Evolutionary conservation across 1,140 invertebrate species (phyloP).

Genomic region (Cyclargus thomasi): DNA sequence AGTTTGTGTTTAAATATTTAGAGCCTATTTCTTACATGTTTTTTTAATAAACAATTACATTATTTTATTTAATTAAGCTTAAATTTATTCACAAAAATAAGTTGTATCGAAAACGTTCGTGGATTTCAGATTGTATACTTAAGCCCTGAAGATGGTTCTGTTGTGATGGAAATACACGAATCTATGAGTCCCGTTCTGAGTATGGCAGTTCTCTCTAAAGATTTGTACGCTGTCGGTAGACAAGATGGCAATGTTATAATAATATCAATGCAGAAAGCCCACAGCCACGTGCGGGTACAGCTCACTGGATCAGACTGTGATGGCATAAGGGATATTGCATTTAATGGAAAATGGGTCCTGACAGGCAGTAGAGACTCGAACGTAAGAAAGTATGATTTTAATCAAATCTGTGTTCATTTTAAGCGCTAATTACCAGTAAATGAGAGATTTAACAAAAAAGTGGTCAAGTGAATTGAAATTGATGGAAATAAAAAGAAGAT

Average conservation of each 20-base stretch:
- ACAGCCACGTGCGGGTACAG: slow-evolving; percentile 68
- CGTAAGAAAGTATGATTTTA: slow-evolving; percentile 77
- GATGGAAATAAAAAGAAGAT: background rate
- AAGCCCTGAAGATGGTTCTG: slow-evolving; percentile 43
- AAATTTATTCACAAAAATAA: too few species aligned
- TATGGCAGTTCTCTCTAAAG: slow-evolving; percentile 47
- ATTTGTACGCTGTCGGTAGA: slow-evolving; percentile 68
- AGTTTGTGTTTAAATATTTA: too few species aligned
- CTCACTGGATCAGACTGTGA: slow-evolving; percentile 83
- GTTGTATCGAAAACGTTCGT: background rate
- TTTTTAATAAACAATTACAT: too few species aligned
- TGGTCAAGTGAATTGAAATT: background rate
- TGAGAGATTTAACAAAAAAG: background rate
- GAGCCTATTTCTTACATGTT: too few species aligned
- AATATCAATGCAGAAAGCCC: slow-evolving; percentile 47
- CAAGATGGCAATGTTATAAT: slow-evolving; percentile 79
- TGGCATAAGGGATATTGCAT: slow-evolving; percentile 76
- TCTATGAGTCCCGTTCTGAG: slow-evolving; percentile 70
- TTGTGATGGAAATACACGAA: slow-evolving; percentile 61
- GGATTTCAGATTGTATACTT: slow-evolving; percentile 53
- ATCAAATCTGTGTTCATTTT: slow-evolving; percentile 61
- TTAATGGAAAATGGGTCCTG: slow-evolving; percentile 76
- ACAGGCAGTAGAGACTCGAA: slow-evolving; percentile 76
- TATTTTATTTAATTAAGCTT: too few species aligned
- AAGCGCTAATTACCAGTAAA: slow-evolving; percentile 36